phyloP scores from a whole-genome alignment of 2,113 vertebrate genomes.

The Leuciscus idus region DNA sequence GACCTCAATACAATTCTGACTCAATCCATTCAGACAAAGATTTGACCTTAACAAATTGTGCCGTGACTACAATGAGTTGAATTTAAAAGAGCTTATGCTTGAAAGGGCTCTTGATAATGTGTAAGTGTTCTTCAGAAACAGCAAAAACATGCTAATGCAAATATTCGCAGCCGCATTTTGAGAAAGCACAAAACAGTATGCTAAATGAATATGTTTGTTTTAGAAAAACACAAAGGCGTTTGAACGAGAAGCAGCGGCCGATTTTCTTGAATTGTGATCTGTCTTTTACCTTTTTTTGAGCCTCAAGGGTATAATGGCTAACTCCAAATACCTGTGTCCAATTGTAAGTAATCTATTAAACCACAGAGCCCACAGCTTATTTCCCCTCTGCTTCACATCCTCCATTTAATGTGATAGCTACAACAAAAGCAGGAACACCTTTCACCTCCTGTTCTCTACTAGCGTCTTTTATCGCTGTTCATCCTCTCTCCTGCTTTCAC shows the following conservation, averaged over 20 bases:
- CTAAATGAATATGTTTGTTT: background rate
- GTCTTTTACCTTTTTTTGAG: conserved; percentile 21
- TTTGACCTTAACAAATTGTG: conserved; percentile 48
- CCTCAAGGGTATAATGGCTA: conserved; percentile 57
- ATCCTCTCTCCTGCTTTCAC: background rate
- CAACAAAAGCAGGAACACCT: conserved; percentile 39
- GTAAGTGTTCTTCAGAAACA: conserved; percentile 28
- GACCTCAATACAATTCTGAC: conserved; percentile 42
- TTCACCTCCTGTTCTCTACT: conserved; percentile 44
- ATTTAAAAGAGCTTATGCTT: conserved; percentile 35
- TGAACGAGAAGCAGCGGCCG: background rate
- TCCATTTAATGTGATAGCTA: conserved; percentile 47
- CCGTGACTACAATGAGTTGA: conserved; percentile 39
- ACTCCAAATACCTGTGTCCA: conserved; percentile 58
- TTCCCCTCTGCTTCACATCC: conserved; percentile 55
- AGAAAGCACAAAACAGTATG: background rate
- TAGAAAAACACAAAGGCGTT: background rate
- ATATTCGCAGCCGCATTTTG: background rate
- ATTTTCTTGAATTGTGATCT: conserved; percentile 18
- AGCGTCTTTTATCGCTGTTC: conserved; percentile 12
- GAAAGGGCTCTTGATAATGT: conserved; percentile 32
- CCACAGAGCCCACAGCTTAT: conserved; percentile 47
- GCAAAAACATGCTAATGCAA: conserved; percentile 28
- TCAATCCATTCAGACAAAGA: conserved; percentile 22
- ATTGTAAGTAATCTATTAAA: conserved; percentile 61